Evolutionary conservation across 2,888 invertebrate species (phyloP).

Genomic region (Selenia dentaria): DNA sequence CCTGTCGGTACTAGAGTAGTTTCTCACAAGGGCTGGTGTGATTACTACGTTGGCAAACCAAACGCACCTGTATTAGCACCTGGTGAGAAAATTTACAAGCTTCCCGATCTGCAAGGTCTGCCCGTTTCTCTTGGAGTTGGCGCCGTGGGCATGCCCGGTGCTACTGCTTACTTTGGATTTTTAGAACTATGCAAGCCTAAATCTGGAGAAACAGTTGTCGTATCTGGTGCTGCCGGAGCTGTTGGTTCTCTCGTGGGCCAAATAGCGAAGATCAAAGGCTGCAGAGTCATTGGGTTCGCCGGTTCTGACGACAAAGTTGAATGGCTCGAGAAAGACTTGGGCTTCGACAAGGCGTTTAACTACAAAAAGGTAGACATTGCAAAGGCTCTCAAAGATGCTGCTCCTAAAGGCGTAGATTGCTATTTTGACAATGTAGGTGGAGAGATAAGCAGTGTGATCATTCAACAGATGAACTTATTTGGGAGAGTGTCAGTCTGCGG

Average conservation of each 20-base stretch:
- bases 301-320: constrained; percentile 89
- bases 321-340: constrained; percentile 87
- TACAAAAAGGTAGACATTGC: constrained; percentile 86
- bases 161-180: constrained; percentile 89
- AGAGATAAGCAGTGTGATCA: constrained; percentile 82
- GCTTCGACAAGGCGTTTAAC: constrained; percentile 89
- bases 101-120: constrained; percentile 81
- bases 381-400: constrained; percentile 82
- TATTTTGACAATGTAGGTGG: constrained; percentile 92
- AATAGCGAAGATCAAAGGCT: constrained; percentile 88
- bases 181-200: constrained; percentile 88
- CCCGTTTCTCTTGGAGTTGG: constrained; percentile 85
- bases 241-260: constrained; percentile 90
- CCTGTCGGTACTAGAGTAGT: constrained; percentile 85
- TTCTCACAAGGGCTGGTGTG: constrained; percentile 66
- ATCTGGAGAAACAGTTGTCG: constrained; percentile 88
- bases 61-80: neutral
- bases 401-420: constrained; percentile 80
- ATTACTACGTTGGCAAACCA: constrained; percentile 32
- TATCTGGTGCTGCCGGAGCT: constrained; percentile 90
- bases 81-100: constrained; percentile 41
- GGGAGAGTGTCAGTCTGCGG: constrained; percentile 87
- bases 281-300: constrained; percentile 87
- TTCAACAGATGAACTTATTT: constrained; percentile 82
- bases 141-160: constrained; percentile 88